Conservation (phyloP, 2,888 invertebrate genomes). For the Mechanitis messenoides region DNA sequence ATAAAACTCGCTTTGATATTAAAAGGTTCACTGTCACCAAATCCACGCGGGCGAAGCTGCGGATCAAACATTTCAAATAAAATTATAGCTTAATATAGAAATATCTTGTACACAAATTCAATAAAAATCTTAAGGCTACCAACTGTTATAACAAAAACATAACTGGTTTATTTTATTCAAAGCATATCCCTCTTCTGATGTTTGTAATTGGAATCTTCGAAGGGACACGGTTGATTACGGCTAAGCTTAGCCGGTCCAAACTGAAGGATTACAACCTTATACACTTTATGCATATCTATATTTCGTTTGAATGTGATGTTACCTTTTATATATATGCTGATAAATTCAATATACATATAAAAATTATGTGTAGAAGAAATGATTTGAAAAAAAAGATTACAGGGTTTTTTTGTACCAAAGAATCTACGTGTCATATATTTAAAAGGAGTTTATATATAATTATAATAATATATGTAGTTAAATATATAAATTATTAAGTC, state of each 20-base stretch:
- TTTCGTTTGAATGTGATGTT: conserved; percentile 1
- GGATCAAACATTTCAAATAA: background rate
- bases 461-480: too few species aligned
- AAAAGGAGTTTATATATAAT: too few species aligned
- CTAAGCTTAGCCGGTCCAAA: conserved; percentile 39
- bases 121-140: background rate
- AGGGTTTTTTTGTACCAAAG: too few species aligned
- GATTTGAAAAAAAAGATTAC: too few species aligned
- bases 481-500: too few species aligned
- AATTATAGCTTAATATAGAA: background rate
- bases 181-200: conserved; percentile 37
- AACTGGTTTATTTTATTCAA: conserved; percentile 15
- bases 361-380: too few species aligned
- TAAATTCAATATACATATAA: too few species aligned
- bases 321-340: background rate
- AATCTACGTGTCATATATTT: too few species aligned
- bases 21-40: too few species aligned
- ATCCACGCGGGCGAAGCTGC: too few species aligned
- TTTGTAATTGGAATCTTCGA: conserved; percentile 63
- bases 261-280: conserved; percentile 15
- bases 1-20: too few species aligned
- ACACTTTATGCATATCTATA: background rate
- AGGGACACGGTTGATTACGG: conserved; percentile 53
- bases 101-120: background rate
- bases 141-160: background rate